A percentile compares a stretch with the other conserved stretches of the same genome.
Evolutionary conservation across 1,140 invertebrate species (phyloP).

Genomic region (Neuroterus valhalla): DNA sequence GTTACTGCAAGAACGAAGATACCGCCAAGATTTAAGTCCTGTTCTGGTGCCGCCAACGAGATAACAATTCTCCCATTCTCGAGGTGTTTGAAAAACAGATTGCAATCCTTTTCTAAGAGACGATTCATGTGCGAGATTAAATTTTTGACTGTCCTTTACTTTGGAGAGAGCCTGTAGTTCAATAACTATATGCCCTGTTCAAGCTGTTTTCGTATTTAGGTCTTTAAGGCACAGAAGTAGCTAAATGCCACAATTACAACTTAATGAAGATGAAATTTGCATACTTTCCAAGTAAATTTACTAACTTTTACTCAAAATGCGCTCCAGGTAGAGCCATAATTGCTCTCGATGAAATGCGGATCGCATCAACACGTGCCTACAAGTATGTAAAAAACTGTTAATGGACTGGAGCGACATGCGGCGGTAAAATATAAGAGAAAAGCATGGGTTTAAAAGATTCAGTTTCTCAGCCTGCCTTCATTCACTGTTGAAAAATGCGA

Average conservation of each 20-base stretch:
- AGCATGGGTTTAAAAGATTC: background rate
- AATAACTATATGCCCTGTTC: conserved; percentile 32
- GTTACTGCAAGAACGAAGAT: conserved; percentile 64
- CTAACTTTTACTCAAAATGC: conserved; percentile 41
- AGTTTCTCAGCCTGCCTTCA: background rate
- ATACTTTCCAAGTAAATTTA: background rate
- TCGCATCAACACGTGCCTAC: conserved; percentile 2
- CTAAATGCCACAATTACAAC: too few species aligned
- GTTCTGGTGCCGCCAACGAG: conserved; percentile 56
- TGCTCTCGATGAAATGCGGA: conserved; percentile 20
- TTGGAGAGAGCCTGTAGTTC: too few species aligned
- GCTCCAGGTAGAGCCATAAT: conserved; percentile 47
- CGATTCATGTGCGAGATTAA: conserved; percentile 38
- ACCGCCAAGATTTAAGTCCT: conserved; percentile 67
- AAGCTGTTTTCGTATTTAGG: conserved; percentile 25
- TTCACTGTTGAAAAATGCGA: too few species aligned
- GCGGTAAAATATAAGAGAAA: conserved; percentile 42
- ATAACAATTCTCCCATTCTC: conserved; percentile 47
- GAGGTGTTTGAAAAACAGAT: conserved; percentile 47
- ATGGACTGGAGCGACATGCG: background rate
- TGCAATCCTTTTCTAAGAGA: conserved; percentile 29
- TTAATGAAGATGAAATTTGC: too few species aligned
- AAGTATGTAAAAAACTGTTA: conserved; percentile 10
- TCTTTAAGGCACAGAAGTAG: too few species aligned
- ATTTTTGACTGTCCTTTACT: background rate